Percentiles rank a stretch among this genome's conserved stretches.
These are phyloP conservation scores for Leucosticte australis DNA, from an alignment of 2,113 vertebrate genomes.

Conservation along the genomic window DNA sequence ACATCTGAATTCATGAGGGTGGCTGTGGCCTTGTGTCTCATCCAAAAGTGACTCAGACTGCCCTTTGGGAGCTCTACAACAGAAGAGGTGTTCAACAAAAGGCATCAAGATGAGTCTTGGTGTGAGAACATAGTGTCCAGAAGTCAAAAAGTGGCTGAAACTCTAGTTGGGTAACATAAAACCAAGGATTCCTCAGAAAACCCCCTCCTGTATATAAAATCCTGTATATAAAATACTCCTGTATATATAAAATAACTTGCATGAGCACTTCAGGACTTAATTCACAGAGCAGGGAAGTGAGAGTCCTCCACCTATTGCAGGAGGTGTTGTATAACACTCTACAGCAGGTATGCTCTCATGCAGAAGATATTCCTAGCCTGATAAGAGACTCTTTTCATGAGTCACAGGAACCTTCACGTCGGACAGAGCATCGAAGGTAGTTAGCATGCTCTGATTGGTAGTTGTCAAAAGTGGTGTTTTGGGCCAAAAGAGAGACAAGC, in stretches of 20 bases:
- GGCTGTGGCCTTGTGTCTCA: neutral
- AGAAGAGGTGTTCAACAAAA: neutral
- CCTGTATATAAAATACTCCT: neutral
- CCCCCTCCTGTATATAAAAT: neutral
- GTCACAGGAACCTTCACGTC: neutral
- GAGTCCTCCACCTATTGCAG: neutral
- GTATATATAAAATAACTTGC: neutral
- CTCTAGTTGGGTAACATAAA: neutral
- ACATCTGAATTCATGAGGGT: neutral
- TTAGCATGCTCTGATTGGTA: neutral
- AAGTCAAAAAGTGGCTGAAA: neutral
- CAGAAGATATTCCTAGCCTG: conserved; percentile 1
- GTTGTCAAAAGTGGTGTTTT: neutral
- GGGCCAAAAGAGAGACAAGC: neutral
- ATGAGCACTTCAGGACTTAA: neutral
- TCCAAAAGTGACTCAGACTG: neutral
- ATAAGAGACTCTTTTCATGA: neutral
- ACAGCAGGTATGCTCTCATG: neutral
- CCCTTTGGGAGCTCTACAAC: neutral
- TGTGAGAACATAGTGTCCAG: neutral
- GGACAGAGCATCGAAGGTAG: neutral
- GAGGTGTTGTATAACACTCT: neutral
- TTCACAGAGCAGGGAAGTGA: neutral
- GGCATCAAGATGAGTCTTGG: neutral
- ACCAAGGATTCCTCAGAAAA: neutral